phyloP scores from a whole-genome alignment of 2,113 vertebrate genomes.

The Actenoides hombroni region DNA sequence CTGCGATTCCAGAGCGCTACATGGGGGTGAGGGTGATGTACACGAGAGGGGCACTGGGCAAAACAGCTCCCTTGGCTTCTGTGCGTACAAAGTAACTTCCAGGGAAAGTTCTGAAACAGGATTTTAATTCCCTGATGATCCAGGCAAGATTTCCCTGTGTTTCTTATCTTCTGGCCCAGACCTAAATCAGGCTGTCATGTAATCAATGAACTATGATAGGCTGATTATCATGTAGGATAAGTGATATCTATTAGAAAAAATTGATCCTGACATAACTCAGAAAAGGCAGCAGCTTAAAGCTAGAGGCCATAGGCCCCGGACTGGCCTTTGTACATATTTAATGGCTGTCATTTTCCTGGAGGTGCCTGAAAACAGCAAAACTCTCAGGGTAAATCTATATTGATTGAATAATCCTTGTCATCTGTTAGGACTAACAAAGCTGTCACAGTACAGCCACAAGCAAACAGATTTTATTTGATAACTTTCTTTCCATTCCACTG shows the following conservation, averaged over 20 bases:
- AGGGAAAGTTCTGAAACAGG: neutral
- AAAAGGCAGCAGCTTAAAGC: constrained; percentile 66
- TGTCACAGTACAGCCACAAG: constrained; percentile 80
- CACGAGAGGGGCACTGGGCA: neutral
- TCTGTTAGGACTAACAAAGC: constrained; percentile 87
- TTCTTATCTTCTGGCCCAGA: constrained; percentile 68
- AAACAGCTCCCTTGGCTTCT: neutral
- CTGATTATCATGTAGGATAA: constrained; percentile 77
- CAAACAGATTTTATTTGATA: constrained; percentile 81
- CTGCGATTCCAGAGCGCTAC: neutral
- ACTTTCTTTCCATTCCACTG: constrained; percentile 69
- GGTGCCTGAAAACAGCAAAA: constrained; percentile 69
- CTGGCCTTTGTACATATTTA: constrained; percentile 73
- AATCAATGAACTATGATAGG: constrained; percentile 75
- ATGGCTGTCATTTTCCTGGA: constrained; percentile 70
- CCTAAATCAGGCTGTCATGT: constrained; percentile 72
- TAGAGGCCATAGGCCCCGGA: constrained; percentile 55
- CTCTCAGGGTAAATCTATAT: constrained; percentile 75
- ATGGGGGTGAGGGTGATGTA: fast-evolving
- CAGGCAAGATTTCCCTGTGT: constrained; percentile 35
- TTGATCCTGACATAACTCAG: constrained; percentile 75
- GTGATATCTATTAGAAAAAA: constrained; percentile 78
- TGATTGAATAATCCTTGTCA: constrained; percentile 85
- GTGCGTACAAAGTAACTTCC: neutral
- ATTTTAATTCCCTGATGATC: constrained; percentile 15